Percentiles rank a stretch among this genome's conserved stretches.
Conservation (phyloP, 2,113 vertebrate genomes). For the Himantopus leucocephalus region DNA sequence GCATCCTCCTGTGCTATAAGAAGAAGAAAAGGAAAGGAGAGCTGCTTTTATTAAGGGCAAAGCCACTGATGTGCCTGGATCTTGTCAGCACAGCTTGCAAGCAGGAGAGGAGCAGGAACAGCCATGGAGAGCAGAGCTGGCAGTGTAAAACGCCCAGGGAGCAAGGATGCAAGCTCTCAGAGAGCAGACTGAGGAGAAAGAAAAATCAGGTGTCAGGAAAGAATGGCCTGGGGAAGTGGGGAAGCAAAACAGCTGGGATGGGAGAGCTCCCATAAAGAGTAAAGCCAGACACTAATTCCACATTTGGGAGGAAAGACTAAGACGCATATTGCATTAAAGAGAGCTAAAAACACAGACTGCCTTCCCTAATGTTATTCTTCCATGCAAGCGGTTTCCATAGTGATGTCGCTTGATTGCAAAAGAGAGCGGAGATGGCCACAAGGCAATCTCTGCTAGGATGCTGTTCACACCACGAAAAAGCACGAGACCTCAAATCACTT, state of each 20-base stretch:
- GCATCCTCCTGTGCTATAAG: neutral
- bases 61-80: neutral
- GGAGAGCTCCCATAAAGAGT: slow-evolving; percentile 42
- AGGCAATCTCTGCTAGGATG: slow-evolving; percentile 37
- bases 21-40: neutral
- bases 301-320: slow-evolving; percentile 49
- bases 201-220: slow-evolving; percentile 46
- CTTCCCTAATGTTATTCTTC: slow-evolving; percentile 51
- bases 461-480: neutral
- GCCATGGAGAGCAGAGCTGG: neutral
- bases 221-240: slow-evolving; percentile 8
- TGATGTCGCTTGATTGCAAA: slow-evolving; percentile 42
- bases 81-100: neutral
- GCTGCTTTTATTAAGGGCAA: neutral
- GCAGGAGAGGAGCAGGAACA: neutral
- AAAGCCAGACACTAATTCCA: slow-evolving; percentile 49
- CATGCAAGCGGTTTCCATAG: slow-evolving; percentile 60
- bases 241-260: slow-evolving; percentile 33
- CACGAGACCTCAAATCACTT: neutral
- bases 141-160: neutral
- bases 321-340: slow-evolving; percentile 35
- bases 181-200: slow-evolving; percentile 8
- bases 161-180: neutral
- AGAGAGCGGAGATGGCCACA: slow-evolving; percentile 29
- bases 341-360: slow-evolving; percentile 28